phyloP scores from a whole-genome alignment of 2,888 invertebrate genomes.

The Xylota sylvarum region DNA sequence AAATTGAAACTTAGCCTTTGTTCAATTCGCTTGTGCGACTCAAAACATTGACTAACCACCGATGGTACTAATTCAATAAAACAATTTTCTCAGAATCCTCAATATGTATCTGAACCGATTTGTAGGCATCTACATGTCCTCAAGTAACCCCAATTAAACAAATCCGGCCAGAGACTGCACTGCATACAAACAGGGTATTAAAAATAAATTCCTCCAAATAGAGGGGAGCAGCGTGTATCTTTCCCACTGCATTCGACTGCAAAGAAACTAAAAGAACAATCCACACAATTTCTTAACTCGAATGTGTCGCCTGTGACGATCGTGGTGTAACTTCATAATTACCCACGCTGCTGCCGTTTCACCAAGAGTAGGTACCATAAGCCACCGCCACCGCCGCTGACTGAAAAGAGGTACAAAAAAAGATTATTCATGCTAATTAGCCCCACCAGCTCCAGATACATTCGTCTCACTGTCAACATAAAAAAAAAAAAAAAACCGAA shows the following conservation, averaged over 20 bases:
- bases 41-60: background rate
- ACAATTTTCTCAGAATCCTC: background rate
- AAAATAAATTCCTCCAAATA: slow-evolving; percentile 33
- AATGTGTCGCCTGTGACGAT: slow-evolving; percentile 51
- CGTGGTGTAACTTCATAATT: slow-evolving; percentile 66
- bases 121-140: slow-evolving; percentile 22
- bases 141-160: slow-evolving; percentile 57
- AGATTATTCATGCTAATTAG: slow-evolving; percentile 44
- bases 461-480: slow-evolving; percentile 5
- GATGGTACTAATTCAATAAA: background rate
- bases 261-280: slow-evolving; percentile 35
- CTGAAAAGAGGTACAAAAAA: background rate
- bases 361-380: slow-evolving; percentile 18
- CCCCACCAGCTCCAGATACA: slow-evolving; percentile 23
- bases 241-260: slow-evolving; percentile 30
- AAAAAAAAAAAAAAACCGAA: background rate
- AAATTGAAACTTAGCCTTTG: background rate
- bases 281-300: slow-evolving; percentile 28
- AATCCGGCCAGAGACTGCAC: background rate
- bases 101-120: too few species aligned
- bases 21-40: background rate
- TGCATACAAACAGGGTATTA: slow-evolving; percentile 49
- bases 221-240: background rate
- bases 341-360: slow-evolving; percentile 6
- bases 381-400: background rate